Conservation (phyloP, 2,888 invertebrate species). For the Odontomyia ornata region DNA sequence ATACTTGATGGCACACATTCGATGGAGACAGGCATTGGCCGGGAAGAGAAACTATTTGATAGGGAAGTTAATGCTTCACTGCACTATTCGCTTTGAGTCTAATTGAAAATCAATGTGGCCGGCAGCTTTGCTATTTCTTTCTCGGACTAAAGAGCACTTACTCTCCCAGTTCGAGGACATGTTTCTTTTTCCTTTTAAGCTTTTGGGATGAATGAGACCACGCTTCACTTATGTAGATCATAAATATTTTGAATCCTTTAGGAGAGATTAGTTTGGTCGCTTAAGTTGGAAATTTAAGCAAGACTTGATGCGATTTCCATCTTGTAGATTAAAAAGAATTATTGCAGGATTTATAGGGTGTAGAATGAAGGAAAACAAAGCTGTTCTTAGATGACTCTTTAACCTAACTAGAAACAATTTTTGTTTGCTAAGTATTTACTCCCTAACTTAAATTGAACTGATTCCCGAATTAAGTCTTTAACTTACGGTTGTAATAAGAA, state of each 20-base stretch:
- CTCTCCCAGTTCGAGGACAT: not conserved
- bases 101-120: slow-evolving; percentile 40
- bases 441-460: too few species aligned
- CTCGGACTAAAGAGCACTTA: not conserved
- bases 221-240: slow-evolving; percentile 31
- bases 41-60: slow-evolving; percentile 32
- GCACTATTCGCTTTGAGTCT: slow-evolving; percentile 41
- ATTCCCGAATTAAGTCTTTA: too few species aligned
- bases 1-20: slow-evolving; percentile 35
- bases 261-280: slow-evolving; percentile 31
- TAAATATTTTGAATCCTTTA: slow-evolving; percentile 30
- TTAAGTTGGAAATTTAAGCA: not conserved
- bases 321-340: not conserved
- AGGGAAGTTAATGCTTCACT: slow-evolving; percentile 36
- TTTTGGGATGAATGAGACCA: not conserved
- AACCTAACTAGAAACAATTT: too few species aligned
- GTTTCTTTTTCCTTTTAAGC: slow-evolving; percentile 2
- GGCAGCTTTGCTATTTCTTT: not conserved
- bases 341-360: too few species aligned
- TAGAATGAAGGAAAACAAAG: not conserved
- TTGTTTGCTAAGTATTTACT: too few species aligned
- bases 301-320: slow-evolving; percentile 8
- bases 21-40: not conserved
- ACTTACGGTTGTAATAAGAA: too few species aligned
- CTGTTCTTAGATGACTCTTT: not conserved